phyloP scores from a whole-genome alignment of 1,140 invertebrate species.

The Drosophila nebulosa region DNA sequence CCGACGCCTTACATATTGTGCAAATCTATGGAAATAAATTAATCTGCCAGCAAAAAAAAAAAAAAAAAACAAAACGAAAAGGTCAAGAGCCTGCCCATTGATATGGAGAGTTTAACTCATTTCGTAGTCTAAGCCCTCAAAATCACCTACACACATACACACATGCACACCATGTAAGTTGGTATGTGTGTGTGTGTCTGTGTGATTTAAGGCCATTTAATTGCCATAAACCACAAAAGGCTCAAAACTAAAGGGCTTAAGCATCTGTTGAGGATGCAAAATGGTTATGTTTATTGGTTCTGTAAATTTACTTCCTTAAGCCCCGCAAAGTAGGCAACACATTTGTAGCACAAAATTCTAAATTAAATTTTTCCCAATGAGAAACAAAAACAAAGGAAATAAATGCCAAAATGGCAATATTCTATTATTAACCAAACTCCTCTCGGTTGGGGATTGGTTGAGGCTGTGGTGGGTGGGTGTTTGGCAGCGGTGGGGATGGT shows the following conservation, averaged over 20 bases:
- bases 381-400: background rate
- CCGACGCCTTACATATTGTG: background rate
- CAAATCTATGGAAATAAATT: slow-evolving; percentile 15
- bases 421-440: background rate
- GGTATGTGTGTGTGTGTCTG: background rate
- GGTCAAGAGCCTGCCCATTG: slow-evolving; percentile 8
- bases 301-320: background rate
- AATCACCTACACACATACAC: slow-evolving; percentile 18
- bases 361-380: background rate
- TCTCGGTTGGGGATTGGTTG: too few relatives aligned
- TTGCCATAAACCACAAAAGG: slow-evolving; percentile 38
- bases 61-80: background rate
- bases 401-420: background rate
- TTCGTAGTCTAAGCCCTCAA: slow-evolving; percentile 36
- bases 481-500: background rate
- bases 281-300: slow-evolving; percentile 16
- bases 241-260: slow-evolving; percentile 23
- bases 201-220: slow-evolving; percentile 51
- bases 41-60: slow-evolving; percentile 2
- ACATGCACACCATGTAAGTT: slow-evolving; percentile 11
- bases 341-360: background rate
- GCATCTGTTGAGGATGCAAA: background rate
- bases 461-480: background rate
- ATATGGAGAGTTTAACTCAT: slow-evolving; percentile 25
- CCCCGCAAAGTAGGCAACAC: background rate